Base-by-base conservation (phyloP, 2,797 vertebrate species). In the Alcedo atthis region DNA sequence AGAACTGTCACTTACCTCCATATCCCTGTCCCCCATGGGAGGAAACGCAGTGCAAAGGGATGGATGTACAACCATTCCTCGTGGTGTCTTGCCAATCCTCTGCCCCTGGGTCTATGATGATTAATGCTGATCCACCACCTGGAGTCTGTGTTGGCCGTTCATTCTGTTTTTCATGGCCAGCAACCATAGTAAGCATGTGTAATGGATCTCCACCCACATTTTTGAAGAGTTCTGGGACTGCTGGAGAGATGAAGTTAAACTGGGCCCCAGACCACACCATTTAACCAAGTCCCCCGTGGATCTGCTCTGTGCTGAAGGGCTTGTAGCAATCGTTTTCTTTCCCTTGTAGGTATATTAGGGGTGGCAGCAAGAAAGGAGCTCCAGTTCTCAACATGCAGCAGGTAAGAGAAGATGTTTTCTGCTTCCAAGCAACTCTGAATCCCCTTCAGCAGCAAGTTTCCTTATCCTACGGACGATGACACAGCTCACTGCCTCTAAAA, bases 101-200 rank as follows among this genome's bases (percentile, higher is more conserved):
- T 93, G 86, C 54, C 84, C 77, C 33, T 76, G 40, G 37, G 40
- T 68, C 81, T 68, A 11, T 93, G 69, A 62, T 69, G 71, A 91
- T 89, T 91, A 92, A 93, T 75, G 68, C 58, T 85, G 75, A 92
- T 82, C 84, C 69, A 95, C 81, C 75, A 91, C 90, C 93, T 92
- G 88, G 90, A 94, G 93, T 58, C 86, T 57, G 45, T 66, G 73
- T 49, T 96, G 90, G 88, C 88, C 0, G 1, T 87, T 89, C 28
- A 6, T 33, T 15, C 58, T 94, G 79, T 85, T 94, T 87, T 92
- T 83, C 90, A 92, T 73, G 88, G 84, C 24, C 3, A 94, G 71
- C 43, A 94, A 89, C 91, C 67, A 83, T 59, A 95, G 87, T 66
- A 93, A 96, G 91, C 69, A 83, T 92, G 48, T 91, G 75, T 78